Evolutionary conservation across 2,888 invertebrate genomes (phyloP).

Genomic region (Xestobium rufovillosum): DNA sequence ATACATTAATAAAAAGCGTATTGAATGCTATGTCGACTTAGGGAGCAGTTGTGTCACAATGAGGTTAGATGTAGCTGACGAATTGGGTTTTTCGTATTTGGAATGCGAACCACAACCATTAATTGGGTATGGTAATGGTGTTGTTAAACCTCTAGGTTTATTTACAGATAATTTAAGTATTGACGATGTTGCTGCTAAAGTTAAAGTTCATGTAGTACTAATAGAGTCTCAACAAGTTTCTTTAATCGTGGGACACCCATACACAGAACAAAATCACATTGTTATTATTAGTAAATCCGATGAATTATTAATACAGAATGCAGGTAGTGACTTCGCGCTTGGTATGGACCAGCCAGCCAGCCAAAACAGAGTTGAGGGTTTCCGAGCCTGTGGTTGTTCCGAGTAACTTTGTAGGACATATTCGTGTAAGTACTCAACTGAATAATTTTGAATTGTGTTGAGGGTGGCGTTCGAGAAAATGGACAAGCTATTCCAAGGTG

Average conservation of each 20-base stretch:
- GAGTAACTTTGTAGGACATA: conserved; percentile 6
- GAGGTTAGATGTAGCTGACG: conserved; percentile 7
- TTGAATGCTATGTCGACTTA: conserved; percentile 11
- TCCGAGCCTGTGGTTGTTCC: background rate
- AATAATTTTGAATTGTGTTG: background rate
- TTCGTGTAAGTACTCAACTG: background rate
- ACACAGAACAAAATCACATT: conserved; percentile 22
- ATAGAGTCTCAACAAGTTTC: conserved; percentile 21
- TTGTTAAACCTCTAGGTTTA: conserved; percentile 14
- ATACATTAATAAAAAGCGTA: conserved; percentile 9
- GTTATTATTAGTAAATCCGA: conserved; percentile 18
- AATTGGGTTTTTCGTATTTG: conserved; percentile 14
- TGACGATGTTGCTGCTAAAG: conserved; percentile 13
- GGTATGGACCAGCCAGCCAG: no score
- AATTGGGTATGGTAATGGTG: conserved; percentile 21
- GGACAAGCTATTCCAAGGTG: no score
- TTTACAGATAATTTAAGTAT: conserved; percentile 10
- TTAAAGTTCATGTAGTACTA: conserved; percentile 21
- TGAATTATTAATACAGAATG: conserved; percentile 15
- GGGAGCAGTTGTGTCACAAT: no score
- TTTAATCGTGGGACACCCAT: no score
- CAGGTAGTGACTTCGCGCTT: conserved; percentile 12
- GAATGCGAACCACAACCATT: conserved; percentile 16
- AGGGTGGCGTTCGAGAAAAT: background rate
- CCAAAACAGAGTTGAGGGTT: no score